Percentiles rank a stretch among this genome's conserved stretches.
Conservation (phyloP, 2,888 invertebrate genomes). For the Heliconius aoede region DNA sequence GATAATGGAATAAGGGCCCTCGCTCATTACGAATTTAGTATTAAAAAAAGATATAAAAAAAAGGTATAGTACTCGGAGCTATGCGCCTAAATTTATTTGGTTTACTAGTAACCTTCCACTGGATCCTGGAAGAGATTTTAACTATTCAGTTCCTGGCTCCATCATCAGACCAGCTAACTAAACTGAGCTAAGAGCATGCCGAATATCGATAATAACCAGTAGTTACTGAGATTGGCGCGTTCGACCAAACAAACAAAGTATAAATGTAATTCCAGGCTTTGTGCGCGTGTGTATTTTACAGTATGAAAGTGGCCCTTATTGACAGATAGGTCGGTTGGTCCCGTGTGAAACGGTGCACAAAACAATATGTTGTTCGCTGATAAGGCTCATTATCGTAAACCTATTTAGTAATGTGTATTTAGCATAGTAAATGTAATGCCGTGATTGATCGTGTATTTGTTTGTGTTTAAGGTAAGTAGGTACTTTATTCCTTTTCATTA, state of each 20-base stretch:
- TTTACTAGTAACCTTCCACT: not conserved
- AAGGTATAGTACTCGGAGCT: not conserved
- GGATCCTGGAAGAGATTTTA: no score
- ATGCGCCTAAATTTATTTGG: not conserved
- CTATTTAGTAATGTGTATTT: constrained; percentile 2
- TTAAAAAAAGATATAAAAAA: not conserved
- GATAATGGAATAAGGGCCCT: not conserved
- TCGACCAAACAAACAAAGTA: not conserved
- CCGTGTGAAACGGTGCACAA: constrained; percentile 7
- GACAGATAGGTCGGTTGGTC: not conserved
- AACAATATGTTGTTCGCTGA: constrained; percentile 9
- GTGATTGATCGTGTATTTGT: no score
- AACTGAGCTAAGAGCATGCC: no score
- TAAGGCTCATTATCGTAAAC: not conserved
- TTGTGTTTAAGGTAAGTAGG: no score
- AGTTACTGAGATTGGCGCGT: no score
- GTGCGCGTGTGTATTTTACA: not conserved
- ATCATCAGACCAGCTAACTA: no score
- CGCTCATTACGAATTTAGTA: not conserved
- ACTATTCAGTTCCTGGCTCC: not conserved
- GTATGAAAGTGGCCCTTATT: constrained; percentile 11
- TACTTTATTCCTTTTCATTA: no score
- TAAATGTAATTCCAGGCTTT: no score
- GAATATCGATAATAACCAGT: no score
- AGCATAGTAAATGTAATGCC: not conserved